Percentiles rank a stretch among this genome's conserved stretches.
Evolutionary conservation across 2,888 invertebrate species (phyloP).

Genomic region (Atrina japonica): DNA sequence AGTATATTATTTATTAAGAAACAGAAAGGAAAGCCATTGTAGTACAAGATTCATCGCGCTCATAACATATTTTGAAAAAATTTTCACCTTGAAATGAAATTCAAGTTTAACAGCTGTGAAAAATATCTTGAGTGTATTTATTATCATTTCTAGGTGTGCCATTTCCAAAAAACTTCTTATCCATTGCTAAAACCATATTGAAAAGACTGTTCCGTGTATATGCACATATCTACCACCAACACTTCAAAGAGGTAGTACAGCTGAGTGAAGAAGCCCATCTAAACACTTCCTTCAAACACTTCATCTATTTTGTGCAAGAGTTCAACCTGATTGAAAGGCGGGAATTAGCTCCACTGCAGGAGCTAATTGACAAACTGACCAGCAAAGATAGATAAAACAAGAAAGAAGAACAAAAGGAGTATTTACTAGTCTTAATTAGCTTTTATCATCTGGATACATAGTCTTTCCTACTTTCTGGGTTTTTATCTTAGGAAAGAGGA

Average conservation of each 20-base stretch:
- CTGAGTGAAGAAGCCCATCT: conserved; percentile 97
- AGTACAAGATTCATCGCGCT: no score
- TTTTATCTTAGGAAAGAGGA: no score
- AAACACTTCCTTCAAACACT: conserved; percentile 99
- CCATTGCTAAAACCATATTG: conserved; percentile 98
- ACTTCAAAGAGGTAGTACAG: conserved; percentile 98
- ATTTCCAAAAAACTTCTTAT: conserved; percentile 97
- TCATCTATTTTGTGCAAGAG: conserved; percentile 98
- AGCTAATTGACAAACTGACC: conserved; percentile 90
- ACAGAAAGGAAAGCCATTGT: no score
- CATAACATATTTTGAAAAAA: no score
- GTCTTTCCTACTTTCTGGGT: background rate
- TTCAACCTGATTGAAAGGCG: conserved; percentile 97
- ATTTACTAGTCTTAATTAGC: background rate
- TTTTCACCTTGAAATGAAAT: no score
- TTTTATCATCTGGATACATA: conserved; percentile 1
- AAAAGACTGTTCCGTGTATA: conserved; percentile 99
- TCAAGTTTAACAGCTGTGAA: no score
- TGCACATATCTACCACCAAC: conserved; percentile 99
- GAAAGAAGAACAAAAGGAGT: background rate
- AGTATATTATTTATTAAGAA: no score
- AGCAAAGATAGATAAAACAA: conserved; percentile 65
- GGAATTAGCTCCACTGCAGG: conserved; percentile 97
- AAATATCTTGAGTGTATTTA: no score
- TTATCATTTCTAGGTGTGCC: conserved; percentile 98